Evolutionary conservation across 2,888 invertebrate species (phyloP), one percentile per base, ranked within the genome.

Genomic region (Amblyjoppa fuscipennis): DNA sequence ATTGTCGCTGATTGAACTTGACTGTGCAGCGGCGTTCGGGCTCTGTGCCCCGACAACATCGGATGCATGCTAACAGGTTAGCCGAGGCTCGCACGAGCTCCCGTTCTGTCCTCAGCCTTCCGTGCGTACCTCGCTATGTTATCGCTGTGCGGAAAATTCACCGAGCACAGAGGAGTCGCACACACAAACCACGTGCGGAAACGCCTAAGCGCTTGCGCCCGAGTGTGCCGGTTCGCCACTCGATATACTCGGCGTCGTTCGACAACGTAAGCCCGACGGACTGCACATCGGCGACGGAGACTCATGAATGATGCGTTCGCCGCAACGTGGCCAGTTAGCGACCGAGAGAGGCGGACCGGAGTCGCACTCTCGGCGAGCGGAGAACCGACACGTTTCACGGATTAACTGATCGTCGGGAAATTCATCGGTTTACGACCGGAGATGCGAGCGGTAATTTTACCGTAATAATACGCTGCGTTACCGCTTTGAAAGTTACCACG

Each of bases 1-100:
- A 85, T 85, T 81, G 89, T 89, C 85, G 87, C 84, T 89, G 88
- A 89, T 87, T 89, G 89, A 89, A 89, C 88, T 88, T 88, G 89
- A 89, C 88, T 88, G 87, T 81, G 83, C 82, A 34, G 16, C 45
- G 31, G 31, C 53, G 84, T 59, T 85, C 79, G 59, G 45, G 61
- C 41, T 70, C 25, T 69, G 78, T 31, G 69, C 49, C 49, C 34
- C 16, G 13, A 68, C 81, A 87, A 83, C 85, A 85, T 85, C 84
- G 81, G 69, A 73, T 68, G 66, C 78, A 78, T 76, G 83, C 73
- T 73, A 86, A 83, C 83, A 76, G 83, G 83, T 83, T 84, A 64
- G 71, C 83, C 68, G 79, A 79, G 71, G 78, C 85, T 66, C 81
- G 56, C 45, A 61, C 64, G 64, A 75, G 78, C 85, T 77, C 61